Conservation (phyloP, 2,797 vertebrate genomes). For the Peromyscus attwateri region DNA sequence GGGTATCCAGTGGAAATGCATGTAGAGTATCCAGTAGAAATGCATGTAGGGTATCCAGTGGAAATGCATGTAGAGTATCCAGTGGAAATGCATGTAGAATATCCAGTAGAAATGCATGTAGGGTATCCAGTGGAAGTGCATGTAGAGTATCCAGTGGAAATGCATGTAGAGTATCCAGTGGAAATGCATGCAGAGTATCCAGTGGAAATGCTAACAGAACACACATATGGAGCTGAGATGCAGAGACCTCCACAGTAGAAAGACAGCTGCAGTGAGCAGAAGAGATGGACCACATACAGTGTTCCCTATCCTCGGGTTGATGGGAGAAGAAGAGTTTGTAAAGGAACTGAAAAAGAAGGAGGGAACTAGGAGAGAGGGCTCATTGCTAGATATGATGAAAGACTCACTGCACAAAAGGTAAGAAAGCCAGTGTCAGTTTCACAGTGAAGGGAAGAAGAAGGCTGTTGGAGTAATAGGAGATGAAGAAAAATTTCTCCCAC, state of each 20-base stretch:
- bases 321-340: neutral
- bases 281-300: rapidly evolving
- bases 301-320: no score
- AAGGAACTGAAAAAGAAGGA: neutral
- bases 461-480: neutral
- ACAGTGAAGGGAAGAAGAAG: neutral
- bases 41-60: no score
- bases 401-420: neutral
- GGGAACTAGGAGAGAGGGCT: neutral
- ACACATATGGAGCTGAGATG: neutral
- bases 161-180: neutral
- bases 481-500: neutral
- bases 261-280: neutral
- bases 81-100: no score
- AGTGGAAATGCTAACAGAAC: neutral
- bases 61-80: no score
- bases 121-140: no score
- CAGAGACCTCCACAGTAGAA: neutral
- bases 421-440: neutral
- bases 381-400: neutral
- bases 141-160: neutral
- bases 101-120: no score
- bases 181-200: neutral
- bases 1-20: no score
- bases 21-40: no score